phyloP scores from a whole-genome alignment of 1,140 invertebrate genomes.

The Eriocheir sinensis region DNA sequence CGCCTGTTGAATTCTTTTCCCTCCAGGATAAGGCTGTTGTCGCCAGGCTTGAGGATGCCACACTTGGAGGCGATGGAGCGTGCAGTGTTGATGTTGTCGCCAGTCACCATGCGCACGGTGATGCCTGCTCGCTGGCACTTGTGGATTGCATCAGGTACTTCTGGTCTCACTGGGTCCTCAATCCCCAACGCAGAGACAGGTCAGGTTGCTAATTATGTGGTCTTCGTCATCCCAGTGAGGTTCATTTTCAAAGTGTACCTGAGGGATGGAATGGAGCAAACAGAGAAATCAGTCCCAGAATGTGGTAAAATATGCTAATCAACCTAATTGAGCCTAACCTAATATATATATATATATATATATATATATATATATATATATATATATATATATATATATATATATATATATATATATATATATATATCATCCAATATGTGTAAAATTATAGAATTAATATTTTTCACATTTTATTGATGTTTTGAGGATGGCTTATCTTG shows the following conservation, averaged over 20 bases:
- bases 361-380: constrained; percentile 28
- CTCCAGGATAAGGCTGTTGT: constrained; percentile 97
- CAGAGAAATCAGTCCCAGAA: background rate
- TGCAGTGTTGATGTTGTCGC: constrained; percentile 99
- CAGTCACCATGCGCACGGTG: constrained; percentile 99
- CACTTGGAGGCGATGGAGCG: constrained; percentile 98
- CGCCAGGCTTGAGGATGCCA: constrained; percentile 96
- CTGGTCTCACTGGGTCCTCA: constrained; percentile 84
- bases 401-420: constrained; percentile 45
- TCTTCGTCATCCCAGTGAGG: constrained; percentile 99
- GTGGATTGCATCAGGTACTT: constrained; percentile 96
- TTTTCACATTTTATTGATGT: too few species aligned
- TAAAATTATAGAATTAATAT: too few species aligned
- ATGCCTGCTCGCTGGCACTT: constrained; percentile 99
- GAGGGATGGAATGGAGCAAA: background rate
- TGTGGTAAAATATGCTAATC: too few species aligned
- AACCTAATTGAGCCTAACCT: background rate
- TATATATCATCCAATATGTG: background rate
- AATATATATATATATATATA: constrained; percentile 45
- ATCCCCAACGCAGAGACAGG: constrained; percentile 99
- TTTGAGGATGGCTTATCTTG: background rate
- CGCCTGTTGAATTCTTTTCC: constrained; percentile 98
- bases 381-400: constrained; percentile 48
- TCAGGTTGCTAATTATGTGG: constrained; percentile 94
- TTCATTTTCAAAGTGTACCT: constrained; percentile 93